Conservation (phyloP, 2,113 vertebrate species). For the Dermatemys mawii region DNA sequence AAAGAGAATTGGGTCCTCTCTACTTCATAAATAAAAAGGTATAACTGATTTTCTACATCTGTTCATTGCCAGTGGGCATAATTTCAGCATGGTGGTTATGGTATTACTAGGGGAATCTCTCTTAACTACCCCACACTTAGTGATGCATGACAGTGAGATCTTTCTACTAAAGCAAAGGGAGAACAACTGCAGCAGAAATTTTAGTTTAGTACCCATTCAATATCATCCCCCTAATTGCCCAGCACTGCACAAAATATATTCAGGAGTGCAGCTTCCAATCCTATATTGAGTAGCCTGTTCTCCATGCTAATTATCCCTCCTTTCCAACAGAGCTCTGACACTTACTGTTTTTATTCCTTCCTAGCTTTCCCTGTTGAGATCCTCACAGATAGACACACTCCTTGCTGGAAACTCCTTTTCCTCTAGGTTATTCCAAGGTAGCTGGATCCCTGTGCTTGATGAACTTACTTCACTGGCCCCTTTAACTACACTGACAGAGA, state of each 20-base stretch:
- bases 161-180: not conserved
- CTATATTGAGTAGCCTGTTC: not conserved
- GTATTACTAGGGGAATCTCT: not conserved
- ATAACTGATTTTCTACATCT: not conserved
- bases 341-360: not conserved
- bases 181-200: not conserved
- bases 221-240: not conserved
- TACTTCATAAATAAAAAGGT: not conserved
- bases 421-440: not conserved
- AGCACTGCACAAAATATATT: not conserved
- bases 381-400: too few relatives aligned
- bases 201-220: not conserved
- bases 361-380: not conserved
- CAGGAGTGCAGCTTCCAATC: not conserved
- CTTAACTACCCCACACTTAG: not conserved
- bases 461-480: not conserved
- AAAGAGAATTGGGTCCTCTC: not conserved
- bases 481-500: rapidly evolving
- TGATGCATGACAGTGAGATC: too few relatives aligned
- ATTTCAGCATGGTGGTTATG: rapidly evolving
- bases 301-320: rapidly evolving
- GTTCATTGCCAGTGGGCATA: not conserved
- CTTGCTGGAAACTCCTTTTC: not conserved
- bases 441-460: not conserved
- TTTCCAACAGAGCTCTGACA: not conserved